phyloP scores from a whole-genome alignment of 2,113 vertebrate genomes.

The Cathartes aura region DNA sequence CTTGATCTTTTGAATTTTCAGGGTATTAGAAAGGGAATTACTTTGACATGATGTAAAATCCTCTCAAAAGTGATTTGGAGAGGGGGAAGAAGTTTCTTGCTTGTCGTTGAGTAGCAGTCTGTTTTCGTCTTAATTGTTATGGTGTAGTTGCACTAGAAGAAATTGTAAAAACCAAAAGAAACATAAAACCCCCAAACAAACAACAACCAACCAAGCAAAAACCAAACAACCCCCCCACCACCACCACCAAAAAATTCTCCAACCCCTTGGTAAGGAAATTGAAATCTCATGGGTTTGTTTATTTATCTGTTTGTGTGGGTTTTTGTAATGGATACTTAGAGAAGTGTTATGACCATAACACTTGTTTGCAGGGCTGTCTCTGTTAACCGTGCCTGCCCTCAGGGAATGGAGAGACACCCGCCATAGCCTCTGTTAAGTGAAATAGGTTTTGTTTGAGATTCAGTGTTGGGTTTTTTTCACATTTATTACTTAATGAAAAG shows the following conservation, averaged over 20 bases:
- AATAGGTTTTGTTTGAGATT: not conserved
- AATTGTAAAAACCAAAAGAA: not conserved
- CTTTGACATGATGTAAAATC: not conserved
- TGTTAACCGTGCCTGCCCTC: not conserved
- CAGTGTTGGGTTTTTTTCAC: not conserved
- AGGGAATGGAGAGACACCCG: not conserved
- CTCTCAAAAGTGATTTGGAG: not conserved
- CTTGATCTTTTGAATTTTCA: not conserved
- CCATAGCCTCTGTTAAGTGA: not conserved
- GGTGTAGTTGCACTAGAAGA: not conserved
- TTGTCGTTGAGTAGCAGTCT: not conserved
- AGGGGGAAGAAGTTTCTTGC: not conserved
- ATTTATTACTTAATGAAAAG: not conserved
- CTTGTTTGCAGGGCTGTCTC: not conserved
- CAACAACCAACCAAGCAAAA: not conserved
- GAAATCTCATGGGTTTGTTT: not conserved
- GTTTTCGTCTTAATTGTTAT: not conserved
- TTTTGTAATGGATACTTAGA: not conserved
- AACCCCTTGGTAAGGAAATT: not conserved
- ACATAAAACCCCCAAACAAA: not conserved
- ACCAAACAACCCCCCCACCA: not conserved
- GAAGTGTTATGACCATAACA: not conserved
- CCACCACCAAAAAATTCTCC: not conserved
- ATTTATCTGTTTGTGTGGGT: not conserved
- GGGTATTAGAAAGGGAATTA: not conserved